Base-by-base conservation (phyloP, 2,113 vertebrate species). In the Verasper variegatus region DNA sequence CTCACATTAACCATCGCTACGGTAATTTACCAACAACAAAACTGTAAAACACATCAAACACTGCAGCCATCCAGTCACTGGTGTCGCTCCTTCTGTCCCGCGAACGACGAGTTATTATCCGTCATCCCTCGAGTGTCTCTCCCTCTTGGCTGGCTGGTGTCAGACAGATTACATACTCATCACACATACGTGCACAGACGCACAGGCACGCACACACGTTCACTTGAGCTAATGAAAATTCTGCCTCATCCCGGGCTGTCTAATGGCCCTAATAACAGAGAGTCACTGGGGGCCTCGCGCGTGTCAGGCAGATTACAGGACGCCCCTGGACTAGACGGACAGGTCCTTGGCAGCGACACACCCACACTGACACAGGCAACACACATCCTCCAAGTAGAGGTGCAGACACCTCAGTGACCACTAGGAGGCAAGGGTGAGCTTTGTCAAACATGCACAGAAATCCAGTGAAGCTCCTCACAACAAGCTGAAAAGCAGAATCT, bases 391-490 rank as follows among this genome's bases (percentile, higher is more conserved):
- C n/a, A 17, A 60, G 45, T 10, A 14, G 24, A 35, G 37, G 54
- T 80, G 89, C 62, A 87, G 69, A 20, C 26, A 11, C 21, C 5
- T 26, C 18, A 17, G 5, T 71, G 70, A 13, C 95, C 95, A 95
- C 95, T 87, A 96, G 96, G 94, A 94, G 96, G 95, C 95, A 95
- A 95, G 86, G 91, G 90, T 92, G 95, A 94, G 94, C 95, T 95
- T 91, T 47, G 80, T 21, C 75, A 91, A 23, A 83, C 8, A 37
- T 11, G 7, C 14, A 18, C 27, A 14, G 57, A n/a, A 21, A 51
- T 58, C n/a, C 17, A 68, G 24, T n/a, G 18, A 31, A 9, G 71
- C 71, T 57, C 80, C 69, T 74, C 77, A 26, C 24, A 74, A 74
- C 56, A 40, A 7, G 58, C 74, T 78, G 52, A 78, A 69, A 63